Evolutionary conservation across 2,113 vertebrate species (phyloP), one percentile per base, ranked within the genome.

Genomic region (Thomomys bottae): DNA sequence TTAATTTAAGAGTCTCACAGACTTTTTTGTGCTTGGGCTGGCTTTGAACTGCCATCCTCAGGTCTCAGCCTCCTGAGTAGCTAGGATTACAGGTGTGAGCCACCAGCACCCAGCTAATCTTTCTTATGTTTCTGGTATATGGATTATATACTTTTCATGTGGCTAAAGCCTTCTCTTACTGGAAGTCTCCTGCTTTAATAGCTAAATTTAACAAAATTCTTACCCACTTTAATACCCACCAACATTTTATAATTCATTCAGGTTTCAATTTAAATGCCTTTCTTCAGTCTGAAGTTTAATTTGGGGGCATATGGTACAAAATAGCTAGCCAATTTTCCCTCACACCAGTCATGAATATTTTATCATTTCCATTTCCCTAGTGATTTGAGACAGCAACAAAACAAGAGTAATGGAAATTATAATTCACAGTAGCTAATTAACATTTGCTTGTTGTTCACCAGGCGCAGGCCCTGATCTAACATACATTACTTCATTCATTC

Each of bases 231-330:
- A 87, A n/a, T 80, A 73, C 54, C 78, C 40, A 70, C 6, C 88
- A 84, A 78, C 21, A 86, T 86, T 87, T 93, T 57, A 61, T 57
- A 36, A 70, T 87, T 70, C 26, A 68, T 93, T 84, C 15, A 66
- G 26, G 54, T 91, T 93, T 77, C 36, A 26, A 28, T 71, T 80
- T 91, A 67, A 54, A 54, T 70, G 54, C 59, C 67, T 93, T 94
- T 84, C 78, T 66, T 78, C 42, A 32, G 64, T 68, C 63, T 81
- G 54, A 30, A 80, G 89, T 87, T 91, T 87, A 54, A 70, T 82
- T 79, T 95, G 72, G 42, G 36, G 42, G 36, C 70, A 26, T 78
- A 34, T 54, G 8, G 8, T 14, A 68, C 89, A 91, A 89, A 91
- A 72, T 70, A n/a, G 45, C 67, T 78, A 80, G 1, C 66, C 70